A percentile compares a stretch with the other conserved stretches of the same genome.
Conservation (phyloP, 2,888 invertebrate genomes). For the Xanthostigma xanthostigma region DNA sequence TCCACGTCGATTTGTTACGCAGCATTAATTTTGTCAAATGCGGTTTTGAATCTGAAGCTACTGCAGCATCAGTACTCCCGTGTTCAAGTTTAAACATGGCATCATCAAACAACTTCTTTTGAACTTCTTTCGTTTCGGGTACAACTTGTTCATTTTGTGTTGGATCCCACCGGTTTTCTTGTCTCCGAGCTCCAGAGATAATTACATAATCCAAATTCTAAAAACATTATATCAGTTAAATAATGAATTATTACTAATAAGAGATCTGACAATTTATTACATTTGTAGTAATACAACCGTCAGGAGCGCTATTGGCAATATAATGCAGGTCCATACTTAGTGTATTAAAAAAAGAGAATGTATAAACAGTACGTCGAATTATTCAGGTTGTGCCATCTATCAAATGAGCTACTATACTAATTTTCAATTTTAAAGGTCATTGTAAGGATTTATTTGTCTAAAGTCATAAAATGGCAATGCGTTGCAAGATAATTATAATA, state of each 20-base stretch:
- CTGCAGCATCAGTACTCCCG: conserved; percentile 60
- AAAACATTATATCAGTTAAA: conserved; percentile 19
- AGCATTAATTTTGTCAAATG: conserved; percentile 60
- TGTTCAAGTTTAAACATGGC: conserved; percentile 98
- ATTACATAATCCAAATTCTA: conserved; percentile 95
- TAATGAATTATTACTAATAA: not conserved
- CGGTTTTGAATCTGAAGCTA: conserved; percentile 55
- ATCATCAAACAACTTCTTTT: conserved; percentile 81
- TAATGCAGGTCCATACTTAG: too few species aligned
- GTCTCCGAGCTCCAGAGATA: conserved; percentile 84
- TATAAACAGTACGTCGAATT: too few species aligned
- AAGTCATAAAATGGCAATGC: not conserved
- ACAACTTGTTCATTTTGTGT: conserved; percentile 87
- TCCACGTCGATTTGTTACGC: conserved; percentile 68
- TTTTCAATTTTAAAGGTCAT: not conserved
- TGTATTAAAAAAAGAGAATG: too few species aligned
- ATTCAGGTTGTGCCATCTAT: too few species aligned
- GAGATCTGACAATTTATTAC: not conserved
- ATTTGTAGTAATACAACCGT: not conserved
- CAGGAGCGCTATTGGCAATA: not conserved
- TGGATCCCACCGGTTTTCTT: conserved; percentile 98
- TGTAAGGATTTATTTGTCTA: not conserved
- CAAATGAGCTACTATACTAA: not conserved
- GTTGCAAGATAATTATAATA: not conserved
- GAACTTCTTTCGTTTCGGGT: conserved; percentile 81